Evolutionary conservation across 2,113 vertebrate species (phyloP).

Genomic region (Sander vitreus): DNA sequence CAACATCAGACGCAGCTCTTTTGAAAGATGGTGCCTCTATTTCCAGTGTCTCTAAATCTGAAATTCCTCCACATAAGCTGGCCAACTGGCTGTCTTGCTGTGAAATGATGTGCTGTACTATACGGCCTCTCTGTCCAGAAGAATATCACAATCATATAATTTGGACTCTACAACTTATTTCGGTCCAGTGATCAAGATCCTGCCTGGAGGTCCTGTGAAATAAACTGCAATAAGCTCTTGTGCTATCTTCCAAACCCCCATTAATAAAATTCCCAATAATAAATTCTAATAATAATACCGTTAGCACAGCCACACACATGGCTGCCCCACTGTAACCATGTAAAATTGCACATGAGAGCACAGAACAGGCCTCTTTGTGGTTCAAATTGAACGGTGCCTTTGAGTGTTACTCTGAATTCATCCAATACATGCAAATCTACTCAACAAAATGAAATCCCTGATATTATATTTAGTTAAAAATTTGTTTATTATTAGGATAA

Average conservation of each 20-base stretch:
- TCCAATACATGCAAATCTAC: background rate
- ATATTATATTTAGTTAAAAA: no score
- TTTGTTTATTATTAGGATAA: no score
- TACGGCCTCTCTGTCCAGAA: background rate
- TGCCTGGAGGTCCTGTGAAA: constrained; percentile 30
- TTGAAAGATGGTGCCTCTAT: constrained; percentile 6
- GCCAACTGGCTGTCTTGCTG: background rate
- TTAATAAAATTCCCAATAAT: constrained; percentile 32
- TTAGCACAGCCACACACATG: constrained; percentile 24
- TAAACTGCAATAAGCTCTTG: background rate
- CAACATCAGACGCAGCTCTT: constrained; percentile 22
- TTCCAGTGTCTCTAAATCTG: constrained; percentile 19
- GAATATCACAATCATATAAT: constrained; percentile 20
- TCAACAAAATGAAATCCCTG: background rate
- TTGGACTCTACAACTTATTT: constrained; percentile 21
- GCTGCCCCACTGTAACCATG: constrained; percentile 12
- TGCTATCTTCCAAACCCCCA: constrained; percentile 26
- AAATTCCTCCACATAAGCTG: constrained; percentile 22
- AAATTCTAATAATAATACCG: constrained; percentile 19
- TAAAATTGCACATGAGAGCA: constrained; percentile 12
- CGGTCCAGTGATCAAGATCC: constrained; percentile 7
- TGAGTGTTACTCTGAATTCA: background rate
- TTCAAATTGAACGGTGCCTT: background rate
- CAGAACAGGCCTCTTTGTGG: background rate
- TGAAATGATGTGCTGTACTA: constrained; percentile 4